Conservation (phyloP, 53 echinoderm and acorn worm species). For the Arbacia lixula region DNA sequence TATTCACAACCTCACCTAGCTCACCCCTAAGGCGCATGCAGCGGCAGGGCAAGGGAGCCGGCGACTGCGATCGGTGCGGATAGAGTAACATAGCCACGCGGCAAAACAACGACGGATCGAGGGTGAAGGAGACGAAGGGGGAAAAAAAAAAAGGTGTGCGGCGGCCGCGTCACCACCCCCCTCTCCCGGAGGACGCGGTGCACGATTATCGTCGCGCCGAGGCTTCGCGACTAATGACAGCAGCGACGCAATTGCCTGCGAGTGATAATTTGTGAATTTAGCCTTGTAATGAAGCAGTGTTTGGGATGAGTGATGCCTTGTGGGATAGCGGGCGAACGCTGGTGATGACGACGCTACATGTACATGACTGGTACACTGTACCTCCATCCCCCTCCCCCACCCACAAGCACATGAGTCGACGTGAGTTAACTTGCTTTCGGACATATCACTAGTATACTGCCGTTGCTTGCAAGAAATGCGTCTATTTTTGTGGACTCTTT, state of each 20-base stretch:
- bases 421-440: too few relatives aligned
- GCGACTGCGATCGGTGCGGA: conserved; percentile 1
- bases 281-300: conserved; percentile 47
- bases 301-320: conserved; percentile 36
- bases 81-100: conserved; percentile 31
- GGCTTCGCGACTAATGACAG: conserved; percentile 32
- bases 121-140: too few relatives aligned
- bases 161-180: not conserved
- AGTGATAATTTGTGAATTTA: conserved; percentile 49
- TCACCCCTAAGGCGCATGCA: not conserved
- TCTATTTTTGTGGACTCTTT: too few relatives aligned
- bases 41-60: conserved; percentile 5
- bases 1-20: conserved; percentile 8
- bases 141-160: too few relatives aligned
- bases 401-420: too few relatives aligned
- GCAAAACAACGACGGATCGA: too few relatives aligned
- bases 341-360: too few relatives aligned
- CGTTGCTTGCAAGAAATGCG: too few relatives aligned
- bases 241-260: conserved; percentile 42
- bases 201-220: conserved; percentile 11
- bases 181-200: conserved; percentile 8
- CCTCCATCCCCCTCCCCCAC: too few relatives aligned
- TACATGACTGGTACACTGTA: too few relatives aligned
- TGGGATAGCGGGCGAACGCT: too few relatives aligned
- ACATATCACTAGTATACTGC: too few relatives aligned